phyloP scores from a whole-genome alignment of 2,888 invertebrate species.

The Acanthosepion esculentum region DNA sequence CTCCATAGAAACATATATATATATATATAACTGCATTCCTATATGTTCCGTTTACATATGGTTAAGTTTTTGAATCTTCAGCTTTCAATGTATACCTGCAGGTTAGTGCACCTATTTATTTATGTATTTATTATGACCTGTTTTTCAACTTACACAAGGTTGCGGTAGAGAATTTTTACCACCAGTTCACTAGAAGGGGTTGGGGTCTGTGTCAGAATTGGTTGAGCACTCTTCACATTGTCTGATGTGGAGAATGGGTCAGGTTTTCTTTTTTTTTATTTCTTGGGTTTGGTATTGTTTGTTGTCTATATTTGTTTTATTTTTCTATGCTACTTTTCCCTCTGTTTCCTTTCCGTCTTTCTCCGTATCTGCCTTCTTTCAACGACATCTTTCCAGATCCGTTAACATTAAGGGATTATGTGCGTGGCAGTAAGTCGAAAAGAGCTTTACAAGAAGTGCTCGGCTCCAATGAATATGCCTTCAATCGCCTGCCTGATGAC shows the following conservation, averaged over 20 bases:
- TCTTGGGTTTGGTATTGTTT: not conserved
- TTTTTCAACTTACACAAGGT: too few relatives aligned
- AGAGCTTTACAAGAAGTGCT: not conserved
- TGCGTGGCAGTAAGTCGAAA: not conserved
- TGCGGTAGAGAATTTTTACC: too few relatives aligned
- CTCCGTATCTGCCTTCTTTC: not conserved
- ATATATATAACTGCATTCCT: too few relatives aligned
- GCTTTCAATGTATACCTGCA: too few relatives aligned
- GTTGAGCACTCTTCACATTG: too few relatives aligned
- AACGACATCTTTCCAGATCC: not conserved
- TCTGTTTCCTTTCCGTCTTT: not conserved
- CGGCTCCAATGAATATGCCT: not conserved
- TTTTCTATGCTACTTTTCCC: not conserved
- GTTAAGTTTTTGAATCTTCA: too few relatives aligned
- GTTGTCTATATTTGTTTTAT: not conserved
- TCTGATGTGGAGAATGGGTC: not conserved
- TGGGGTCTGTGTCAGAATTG: too few relatives aligned
- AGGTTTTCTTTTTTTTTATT: not conserved
- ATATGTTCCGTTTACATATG: too few relatives aligned
- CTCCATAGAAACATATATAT: too few relatives aligned
- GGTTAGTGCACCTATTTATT: too few relatives aligned
- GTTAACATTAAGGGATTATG: not conserved
- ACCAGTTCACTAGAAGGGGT: too few relatives aligned
- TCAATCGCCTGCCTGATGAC: not conserved
- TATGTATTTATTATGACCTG: too few relatives aligned